These are phyloP conservation scores for Decapterus maruadsi DNA, from an alignment of 2,797 vertebrate genomes.

Conservation along the genomic window DNA sequence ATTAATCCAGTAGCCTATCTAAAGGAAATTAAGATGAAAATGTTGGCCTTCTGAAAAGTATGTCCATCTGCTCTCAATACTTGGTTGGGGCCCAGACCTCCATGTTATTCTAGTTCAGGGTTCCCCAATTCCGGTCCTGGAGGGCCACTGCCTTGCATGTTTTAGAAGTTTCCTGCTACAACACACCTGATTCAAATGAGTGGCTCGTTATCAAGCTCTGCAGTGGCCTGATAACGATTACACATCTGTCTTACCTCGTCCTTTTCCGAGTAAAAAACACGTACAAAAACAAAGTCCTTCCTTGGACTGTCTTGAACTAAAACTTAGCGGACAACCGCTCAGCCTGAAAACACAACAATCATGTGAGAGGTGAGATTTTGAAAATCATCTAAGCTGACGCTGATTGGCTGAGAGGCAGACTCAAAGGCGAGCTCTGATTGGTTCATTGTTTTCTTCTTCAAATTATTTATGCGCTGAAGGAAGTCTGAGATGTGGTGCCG, in stretches of 20 bases:
- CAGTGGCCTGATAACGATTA: no score
- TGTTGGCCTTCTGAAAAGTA: no score
- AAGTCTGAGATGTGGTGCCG: neutral
- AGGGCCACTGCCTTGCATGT: no score
- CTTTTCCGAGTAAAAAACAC: neutral
- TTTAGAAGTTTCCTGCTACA: no score
- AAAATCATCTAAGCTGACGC: slow-evolving; percentile 50
- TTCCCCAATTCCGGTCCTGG: no score
- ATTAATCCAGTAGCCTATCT: no score
- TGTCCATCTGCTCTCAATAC: no score
- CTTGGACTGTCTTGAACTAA: rapidly evolving
- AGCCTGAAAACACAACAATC: slow-evolving; percentile 52
- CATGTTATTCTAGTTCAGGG: no score
- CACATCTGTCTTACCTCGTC: slow-evolving; percentile 21
- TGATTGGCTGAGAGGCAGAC: slow-evolving; percentile 70
- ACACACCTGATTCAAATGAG: no score
- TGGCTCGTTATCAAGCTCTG: no score
- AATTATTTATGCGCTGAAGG: rapidly evolving
- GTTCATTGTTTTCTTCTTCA: slow-evolving; percentile 19
- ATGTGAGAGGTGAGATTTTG: slow-evolving; percentile 79
- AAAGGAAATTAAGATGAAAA: no score
- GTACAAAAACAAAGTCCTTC: neutral
- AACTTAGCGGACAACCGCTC: neutral
- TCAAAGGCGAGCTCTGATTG: slow-evolving; percentile 57
- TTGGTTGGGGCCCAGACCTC: no score